A percentile compares a stretch with the other conserved stretches of the same genome.
Evolutionary conservation across 2,797 vertebrate genomes (phyloP).

Genomic region (Rhinoraja longicauda): DNA sequence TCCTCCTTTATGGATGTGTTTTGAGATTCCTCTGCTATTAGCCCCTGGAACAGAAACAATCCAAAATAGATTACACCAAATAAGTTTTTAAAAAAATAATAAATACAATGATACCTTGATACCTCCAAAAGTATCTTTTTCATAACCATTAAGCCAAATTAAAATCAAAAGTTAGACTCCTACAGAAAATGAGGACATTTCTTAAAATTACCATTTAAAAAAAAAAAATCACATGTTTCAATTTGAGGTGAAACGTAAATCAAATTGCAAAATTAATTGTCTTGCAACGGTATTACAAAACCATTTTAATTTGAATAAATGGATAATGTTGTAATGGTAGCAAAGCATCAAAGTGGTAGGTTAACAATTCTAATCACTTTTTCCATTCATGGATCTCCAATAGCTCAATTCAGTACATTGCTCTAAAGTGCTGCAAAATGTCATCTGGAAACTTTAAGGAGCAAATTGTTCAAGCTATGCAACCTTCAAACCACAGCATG

Average conservation of each 20-base stretch:
- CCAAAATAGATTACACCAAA: background rate
- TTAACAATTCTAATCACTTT: background rate
- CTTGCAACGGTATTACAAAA: background rate
- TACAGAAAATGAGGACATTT: background rate
- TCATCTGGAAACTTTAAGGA: background rate
- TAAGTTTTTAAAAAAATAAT: background rate
- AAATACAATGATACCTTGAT: too few relatives aligned
- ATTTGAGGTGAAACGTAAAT: background rate
- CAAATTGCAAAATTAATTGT: background rate
- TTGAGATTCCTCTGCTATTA: conserved; percentile 92
- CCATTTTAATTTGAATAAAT: background rate
- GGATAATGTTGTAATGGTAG: background rate
- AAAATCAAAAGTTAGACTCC: background rate
- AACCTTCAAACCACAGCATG: background rate
- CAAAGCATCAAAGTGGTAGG: background rate
- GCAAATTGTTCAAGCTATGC: background rate
- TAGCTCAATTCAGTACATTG: background rate
- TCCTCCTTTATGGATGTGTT: conserved; percentile 76
- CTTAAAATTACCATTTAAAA: background rate
- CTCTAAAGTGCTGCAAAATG: background rate
- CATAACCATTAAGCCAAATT: background rate
- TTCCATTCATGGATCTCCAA: background rate
- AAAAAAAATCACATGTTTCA: background rate
- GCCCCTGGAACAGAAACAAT: conserved; percentile 64
- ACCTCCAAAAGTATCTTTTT: background rate